phyloP scores from a whole-genome alignment of 2,888 invertebrate genomes.

The Lasioglossum figueresi region DNA sequence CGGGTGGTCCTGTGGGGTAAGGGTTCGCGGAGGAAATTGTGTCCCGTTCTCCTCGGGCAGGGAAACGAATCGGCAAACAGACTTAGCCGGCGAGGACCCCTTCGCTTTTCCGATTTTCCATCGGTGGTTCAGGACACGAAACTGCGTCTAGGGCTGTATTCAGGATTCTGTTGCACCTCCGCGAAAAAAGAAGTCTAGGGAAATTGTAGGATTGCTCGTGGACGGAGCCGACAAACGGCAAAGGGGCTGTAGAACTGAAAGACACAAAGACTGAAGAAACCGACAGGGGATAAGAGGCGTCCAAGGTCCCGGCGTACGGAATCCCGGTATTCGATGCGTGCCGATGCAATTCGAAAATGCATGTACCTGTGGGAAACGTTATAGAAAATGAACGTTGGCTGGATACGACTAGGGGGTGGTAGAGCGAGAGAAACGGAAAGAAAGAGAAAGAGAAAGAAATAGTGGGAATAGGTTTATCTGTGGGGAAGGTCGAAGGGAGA shows the following conservation, averaged over 20 bases:
- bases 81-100: not conserved
- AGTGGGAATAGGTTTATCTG: not conserved
- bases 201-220: not conserved
- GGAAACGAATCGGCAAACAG: constrained; percentile 29
- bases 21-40: constrained; percentile 8
- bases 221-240: not conserved
- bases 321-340: not conserved
- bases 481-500: constrained; percentile 10
- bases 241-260: not conserved
- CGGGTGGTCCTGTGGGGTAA: not conserved
- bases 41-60: not conserved
- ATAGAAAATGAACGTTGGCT: constrained; percentile 31
- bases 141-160: not conserved
- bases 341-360: constrained; percentile 37
- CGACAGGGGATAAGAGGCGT: not conserved
- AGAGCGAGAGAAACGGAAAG: not conserved
- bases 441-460: not conserved
- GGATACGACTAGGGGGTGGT: not conserved
- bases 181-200: not conserved
- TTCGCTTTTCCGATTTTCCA: not conserved
- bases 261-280: not conserved
- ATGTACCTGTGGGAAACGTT: constrained; percentile 36
- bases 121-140: not conserved
- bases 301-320: not conserved
- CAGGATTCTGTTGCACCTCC: not conserved